Percentiles rank a stretch among this genome's conserved stretches.
These are phyloP conservation scores for Leptonema lineaticorne DNA, from an alignment of 1,140 invertebrate species.

Conservation along the genomic window DNA sequence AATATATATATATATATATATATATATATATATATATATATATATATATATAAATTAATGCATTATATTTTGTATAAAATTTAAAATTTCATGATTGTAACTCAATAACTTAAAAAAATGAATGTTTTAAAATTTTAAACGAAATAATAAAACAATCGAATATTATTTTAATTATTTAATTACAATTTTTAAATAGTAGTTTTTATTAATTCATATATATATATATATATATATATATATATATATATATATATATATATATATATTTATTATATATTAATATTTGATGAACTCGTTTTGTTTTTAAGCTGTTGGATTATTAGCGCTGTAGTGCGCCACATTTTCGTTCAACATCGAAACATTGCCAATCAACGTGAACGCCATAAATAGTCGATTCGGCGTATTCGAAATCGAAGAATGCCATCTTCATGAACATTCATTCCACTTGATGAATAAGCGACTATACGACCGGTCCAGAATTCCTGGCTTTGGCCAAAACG, in stretches of 20 bases:
- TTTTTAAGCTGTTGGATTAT: neutral
- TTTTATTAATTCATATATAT: too few species aligned
- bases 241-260: neutral
- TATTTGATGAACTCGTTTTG: neutral
- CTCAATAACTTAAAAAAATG: too few species aligned
- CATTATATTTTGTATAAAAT: too few species aligned
- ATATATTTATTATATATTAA: neutral
- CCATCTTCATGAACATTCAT: slow-evolving; percentile 28
- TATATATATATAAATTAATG: too few species aligned
- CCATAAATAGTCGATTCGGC: neutral
- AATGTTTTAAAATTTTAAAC: too few species aligned
- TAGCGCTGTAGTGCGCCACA: neutral
- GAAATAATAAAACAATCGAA: too few species aligned
- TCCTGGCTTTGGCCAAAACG: slow-evolving; percentile 14
- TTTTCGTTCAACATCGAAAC: neutral
- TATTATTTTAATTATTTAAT: too few species aligned
- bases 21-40: too few species aligned
- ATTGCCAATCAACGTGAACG: neutral
- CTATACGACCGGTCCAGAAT: slow-evolving; percentile 26
- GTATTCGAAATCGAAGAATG: neutral
- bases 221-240: too few species aligned
- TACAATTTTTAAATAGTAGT: too few species aligned
- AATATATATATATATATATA: too few species aligned
- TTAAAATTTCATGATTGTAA: too few species aligned
- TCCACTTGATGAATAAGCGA: slow-evolving; percentile 26